Conservation (phyloP, 2,113 vertebrate genomes). For the Pseudorectes ferrugineus region DNA sequence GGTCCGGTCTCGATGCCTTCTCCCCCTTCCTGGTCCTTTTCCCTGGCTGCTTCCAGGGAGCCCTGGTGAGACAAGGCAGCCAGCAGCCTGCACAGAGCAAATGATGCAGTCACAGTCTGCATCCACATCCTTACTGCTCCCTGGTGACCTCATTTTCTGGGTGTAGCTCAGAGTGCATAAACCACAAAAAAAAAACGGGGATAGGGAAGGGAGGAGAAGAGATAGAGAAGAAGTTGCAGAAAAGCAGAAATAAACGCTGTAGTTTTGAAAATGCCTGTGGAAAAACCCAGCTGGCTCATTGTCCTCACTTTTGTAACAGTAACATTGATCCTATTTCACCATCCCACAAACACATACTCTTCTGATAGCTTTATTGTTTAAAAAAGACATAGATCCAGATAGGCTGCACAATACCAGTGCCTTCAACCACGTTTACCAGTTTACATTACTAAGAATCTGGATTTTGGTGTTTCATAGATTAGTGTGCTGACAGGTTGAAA, state of each 20-base stretch:
- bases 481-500: constrained; percentile 41
- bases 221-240: constrained; percentile 39
- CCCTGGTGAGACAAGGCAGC: neutral
- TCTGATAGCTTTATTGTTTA: neutral
- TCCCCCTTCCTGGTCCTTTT: neutral
- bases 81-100: neutral
- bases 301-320: constrained; percentile 57
- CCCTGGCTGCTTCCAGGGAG: neutral
- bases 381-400: neutral
- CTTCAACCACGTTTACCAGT: neutral
- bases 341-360: constrained; percentile 2
- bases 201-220: constrained; percentile 35
- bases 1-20: accelerated
- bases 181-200: neutral
- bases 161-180: constrained; percentile 8
- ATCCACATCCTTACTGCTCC: neutral
- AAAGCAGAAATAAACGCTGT: constrained; percentile 42
- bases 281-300: constrained; percentile 60
- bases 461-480: constrained; percentile 8
- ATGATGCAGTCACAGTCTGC: neutral
- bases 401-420: neutral
- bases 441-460: constrained; percentile 17
- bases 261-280: constrained; percentile 45
- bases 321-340: constrained; percentile 48
- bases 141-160: constrained; percentile 24